Base-by-base conservation (phyloP, 1,140 invertebrate genomes). In the Mamestra configurata region DNA sequence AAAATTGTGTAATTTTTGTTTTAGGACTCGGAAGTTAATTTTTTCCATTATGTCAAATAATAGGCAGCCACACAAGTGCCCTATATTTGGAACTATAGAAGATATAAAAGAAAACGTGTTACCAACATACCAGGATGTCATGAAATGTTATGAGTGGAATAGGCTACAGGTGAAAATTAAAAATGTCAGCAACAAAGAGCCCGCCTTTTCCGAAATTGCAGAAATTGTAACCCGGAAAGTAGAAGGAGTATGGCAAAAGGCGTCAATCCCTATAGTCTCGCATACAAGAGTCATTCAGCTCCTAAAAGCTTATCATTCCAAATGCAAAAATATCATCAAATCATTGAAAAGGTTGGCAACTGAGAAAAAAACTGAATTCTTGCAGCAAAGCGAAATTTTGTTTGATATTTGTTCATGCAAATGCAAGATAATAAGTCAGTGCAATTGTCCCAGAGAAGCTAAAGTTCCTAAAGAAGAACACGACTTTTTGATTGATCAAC, bases 141-240 rank as follows among this genome's bases (percentile, higher is more conserved):
- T 66, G 49, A 68, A 78, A 66, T 78, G 59, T 78, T 66, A 66
- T 13, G 46, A 78, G 46, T 78, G 76, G 76, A 55, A 68, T 68
- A 78, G 76, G 37, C 59, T 78, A 78, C 76, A 78, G 59, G 59
- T 68, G 76, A 78, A 78, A 78, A 78, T 78, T 78, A 66, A 66
- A 68, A 78, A 78, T 78, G 40, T 11, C 43, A 61, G 35, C 40
- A 61, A 37, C 51, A 57, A 72, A 8, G 43, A 51, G 20, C 31
- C 31, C 31, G 31, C 31, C 3, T 35, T 35, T 75, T 75, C 11
- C 27, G 49, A 75, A 77, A 77, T 77, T 77, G 22, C 73, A 78
- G 76, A 78, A 78, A 78, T 40, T 78, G 59, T 53, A 78, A 66
- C 20, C 22, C 59, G 35, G 7, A 78, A 68, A 66, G 76, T 68